Conservation (phyloP, 2,113 vertebrate genomes). For the Gymnocephalus cernua region DNA sequence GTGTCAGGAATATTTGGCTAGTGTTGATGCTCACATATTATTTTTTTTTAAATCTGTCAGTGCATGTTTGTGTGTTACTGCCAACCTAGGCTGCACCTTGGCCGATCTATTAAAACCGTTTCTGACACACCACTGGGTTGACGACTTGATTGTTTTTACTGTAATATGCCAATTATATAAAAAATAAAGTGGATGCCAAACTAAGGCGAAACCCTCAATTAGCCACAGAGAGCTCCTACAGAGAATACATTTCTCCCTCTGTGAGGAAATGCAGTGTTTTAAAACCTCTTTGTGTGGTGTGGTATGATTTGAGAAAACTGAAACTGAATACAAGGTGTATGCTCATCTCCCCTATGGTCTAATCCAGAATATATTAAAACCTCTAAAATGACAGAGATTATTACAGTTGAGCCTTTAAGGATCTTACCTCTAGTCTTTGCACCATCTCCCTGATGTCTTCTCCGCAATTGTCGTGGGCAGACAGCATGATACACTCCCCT, state of each 20-base stretch:
- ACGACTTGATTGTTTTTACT: conserved; percentile 23
- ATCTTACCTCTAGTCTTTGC: conserved; percentile 93
- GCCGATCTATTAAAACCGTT: not conserved
- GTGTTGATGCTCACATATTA: not conserved
- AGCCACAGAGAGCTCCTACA: conserved; percentile 26
- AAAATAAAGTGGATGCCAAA: conserved; percentile 43
- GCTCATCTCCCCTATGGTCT: not conserved
- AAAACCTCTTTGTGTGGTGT: conserved; percentile 5
- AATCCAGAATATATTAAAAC: conserved; percentile 35
- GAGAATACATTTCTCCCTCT: conserved; percentile 20
- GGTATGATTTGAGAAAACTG: conserved; percentile 11
- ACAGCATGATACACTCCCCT: conserved; percentile 95
- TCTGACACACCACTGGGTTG: not conserved
- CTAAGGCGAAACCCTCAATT: conserved; percentile 32
- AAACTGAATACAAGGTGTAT: not conserved
- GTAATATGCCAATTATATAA: conserved; percentile 33
- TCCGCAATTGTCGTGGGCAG: conserved; percentile 88
- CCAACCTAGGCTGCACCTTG: conserved; percentile 3
- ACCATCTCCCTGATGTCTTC: conserved; percentile 95
- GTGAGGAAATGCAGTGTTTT: conserved; percentile 13
- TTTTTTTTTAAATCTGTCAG: not conserved
- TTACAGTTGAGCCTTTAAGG: conserved; percentile 8
- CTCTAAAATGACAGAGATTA: conserved; percentile 38
- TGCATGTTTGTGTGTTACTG: not conserved
- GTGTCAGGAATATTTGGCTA: not conserved